Evolutionary conservation across 2,113 vertebrate species (phyloP).

Genomic region (Ascaphus truei): DNA sequence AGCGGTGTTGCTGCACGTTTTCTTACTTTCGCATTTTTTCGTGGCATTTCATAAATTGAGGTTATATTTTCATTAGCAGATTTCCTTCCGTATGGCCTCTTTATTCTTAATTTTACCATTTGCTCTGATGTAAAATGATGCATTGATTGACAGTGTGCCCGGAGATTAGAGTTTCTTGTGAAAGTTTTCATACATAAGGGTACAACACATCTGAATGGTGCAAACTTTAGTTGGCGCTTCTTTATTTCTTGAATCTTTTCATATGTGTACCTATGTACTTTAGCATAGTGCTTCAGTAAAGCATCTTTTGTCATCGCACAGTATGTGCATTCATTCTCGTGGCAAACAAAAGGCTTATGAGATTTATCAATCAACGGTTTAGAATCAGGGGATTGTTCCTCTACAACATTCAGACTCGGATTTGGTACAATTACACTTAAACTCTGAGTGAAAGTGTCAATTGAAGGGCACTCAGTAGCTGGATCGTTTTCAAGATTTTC

Average conservation of each 20-base stretch:
- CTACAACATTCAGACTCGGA: conserved; percentile 27
- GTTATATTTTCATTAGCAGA: conserved; percentile 55
- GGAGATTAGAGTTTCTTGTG: conserved; percentile 93
- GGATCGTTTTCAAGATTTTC: conserved; percentile 38
- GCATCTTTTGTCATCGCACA: conserved; percentile 87
- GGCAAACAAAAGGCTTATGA: conserved; percentile 82
- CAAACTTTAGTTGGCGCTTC: conserved; percentile 83
- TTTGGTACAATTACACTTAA: conserved; percentile 42
- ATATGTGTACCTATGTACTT: conserved; percentile 80
- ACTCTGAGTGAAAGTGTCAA: conserved; percentile 32
- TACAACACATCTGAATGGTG: conserved; percentile 86
- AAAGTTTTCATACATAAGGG: conserved; percentile 87
- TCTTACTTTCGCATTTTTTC: conserved; percentile 40
- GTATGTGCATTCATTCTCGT: conserved; percentile 73
- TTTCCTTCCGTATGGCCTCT: conserved; percentile 71
- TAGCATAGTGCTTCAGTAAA: conserved; percentile 87
- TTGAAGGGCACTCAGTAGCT: conserved; percentile 47
- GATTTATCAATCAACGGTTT: conserved; percentile 55
- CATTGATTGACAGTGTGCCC: conserved; percentile 81
- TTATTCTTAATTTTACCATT: conserved; percentile 81
- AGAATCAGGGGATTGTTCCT: conserved; percentile 35
- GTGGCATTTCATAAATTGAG: background rate
- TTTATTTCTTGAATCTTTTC: conserved; percentile 86
- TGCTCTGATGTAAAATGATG: conserved; percentile 85
- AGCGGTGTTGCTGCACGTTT: conserved; percentile 42